Base-by-base conservation (phyloP, 2,888 invertebrate genomes). In the Calliopum simillimum region DNA sequence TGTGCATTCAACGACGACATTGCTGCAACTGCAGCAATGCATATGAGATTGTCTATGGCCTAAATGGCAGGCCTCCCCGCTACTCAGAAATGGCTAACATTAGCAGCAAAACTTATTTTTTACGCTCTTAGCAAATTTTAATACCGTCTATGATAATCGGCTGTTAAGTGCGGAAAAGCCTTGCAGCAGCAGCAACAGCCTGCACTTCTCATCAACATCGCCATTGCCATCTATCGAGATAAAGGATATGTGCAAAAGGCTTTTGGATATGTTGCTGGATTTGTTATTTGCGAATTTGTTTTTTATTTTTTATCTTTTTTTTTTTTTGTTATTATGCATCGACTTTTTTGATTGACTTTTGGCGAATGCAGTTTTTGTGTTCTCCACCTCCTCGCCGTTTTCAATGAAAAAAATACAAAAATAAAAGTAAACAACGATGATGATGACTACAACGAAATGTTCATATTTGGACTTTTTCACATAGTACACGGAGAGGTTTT, bases 111-210 rank as follows among this genome's bases (percentile, higher is more conserved):
- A 16, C 58, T 59, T 59, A 59, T 61, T 21, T 61, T 61, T 19
- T 19, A 19, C n/a, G 51, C 67, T 67, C 49, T 67, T 58, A 41
- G 47, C 49, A 41, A 47, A 58, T 58, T 59, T 67, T 67, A 67
- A 67, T 67, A 67, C 19, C 67, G 49, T 59, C 58, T 59, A 25
- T 41, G 33, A 33, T 67, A 67, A 67, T 67, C 67, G 59, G 58
- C 49, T 49, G 67, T 49, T 67, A 49, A 67, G 67, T 47, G 49
- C 11, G 19, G 23, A 56, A 33, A 33, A 33, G 56, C 56, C 56
- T 47, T 56, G 46, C 66, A 46, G 33, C 33, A 33, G 66, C 25
- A 46, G 46, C 66, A 46, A 8, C 33, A 33, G 66, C 25, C 25
- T 16, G 16, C 55, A 33, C 33, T 33, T 33, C 8, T 33, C 33